A percentile compares a stretch with the other conserved stretches of the same genome.
Evolutionary conservation across 1,140 invertebrate genomes (phyloP).

Genomic region (Cecropterus lyciades): DNA sequence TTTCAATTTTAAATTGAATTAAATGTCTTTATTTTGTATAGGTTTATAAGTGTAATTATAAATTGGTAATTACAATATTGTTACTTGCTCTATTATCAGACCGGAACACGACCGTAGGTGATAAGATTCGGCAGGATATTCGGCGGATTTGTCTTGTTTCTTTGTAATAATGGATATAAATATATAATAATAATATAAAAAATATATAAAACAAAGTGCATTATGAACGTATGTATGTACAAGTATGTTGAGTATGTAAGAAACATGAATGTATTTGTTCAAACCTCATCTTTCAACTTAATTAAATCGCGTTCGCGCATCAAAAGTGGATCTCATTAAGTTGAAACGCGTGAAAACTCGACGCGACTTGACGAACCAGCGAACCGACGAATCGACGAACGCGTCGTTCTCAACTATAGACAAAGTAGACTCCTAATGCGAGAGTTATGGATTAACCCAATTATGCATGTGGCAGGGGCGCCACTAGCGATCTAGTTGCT

Average conservation of each 20-base stretch:
- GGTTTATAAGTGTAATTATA: too few relatives aligned
- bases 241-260: neutral
- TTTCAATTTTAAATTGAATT: too few relatives aligned
- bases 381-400: slow-evolving; percentile 12
- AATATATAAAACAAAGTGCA: neutral
- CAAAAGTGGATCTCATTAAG: slow-evolving; percentile 38
- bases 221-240: neutral
- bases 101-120: too few relatives aligned
- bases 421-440: neutral
- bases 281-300: slow-evolving; percentile 35
- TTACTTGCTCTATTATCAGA: too few relatives aligned
- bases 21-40: too few relatives aligned
- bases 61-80: too few relatives aligned
- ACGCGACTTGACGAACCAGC: slow-evolving; percentile 25
- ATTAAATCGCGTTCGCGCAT: slow-evolving; percentile 38
- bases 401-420: neutral
- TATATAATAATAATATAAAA: neutral
- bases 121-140: too few relatives aligned
- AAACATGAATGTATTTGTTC: slow-evolving; percentile 17
- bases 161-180: too few relatives aligned
- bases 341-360: slow-evolving; percentile 34
- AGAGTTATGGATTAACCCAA: too few relatives aligned
- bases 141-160: too few relatives aligned
- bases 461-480: too few relatives aligned
- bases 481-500: too few relatives aligned